Evolutionary conservation across 2,113 vertebrate species (phyloP).

Genomic region (Lampris megalopsis): DNA sequence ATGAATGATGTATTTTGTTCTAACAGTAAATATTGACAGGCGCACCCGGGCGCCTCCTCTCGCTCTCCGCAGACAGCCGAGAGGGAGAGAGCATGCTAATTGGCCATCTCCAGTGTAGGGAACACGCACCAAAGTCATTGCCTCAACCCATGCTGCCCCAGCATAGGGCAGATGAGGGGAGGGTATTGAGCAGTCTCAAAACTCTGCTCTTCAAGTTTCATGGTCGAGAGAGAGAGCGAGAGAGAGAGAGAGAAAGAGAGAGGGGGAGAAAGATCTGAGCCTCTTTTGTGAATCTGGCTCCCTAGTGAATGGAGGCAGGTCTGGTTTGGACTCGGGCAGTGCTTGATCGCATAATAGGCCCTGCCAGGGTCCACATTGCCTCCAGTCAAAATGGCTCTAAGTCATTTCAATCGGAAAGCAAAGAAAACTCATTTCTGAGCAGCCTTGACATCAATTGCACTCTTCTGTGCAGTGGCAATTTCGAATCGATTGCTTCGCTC

Average conservation of each 20-base stretch:
- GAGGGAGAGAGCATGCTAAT: conserved; percentile 69
- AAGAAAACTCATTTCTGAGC: conserved; percentile 78
- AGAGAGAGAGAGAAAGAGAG: not conserved
- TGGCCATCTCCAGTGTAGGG: conserved; percentile 58
- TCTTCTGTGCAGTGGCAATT: conserved; percentile 66
- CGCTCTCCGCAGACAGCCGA: conserved; percentile 50
- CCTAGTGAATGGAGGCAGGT: conserved; percentile 21
- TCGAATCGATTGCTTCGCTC: conserved; percentile 68
- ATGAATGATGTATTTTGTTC: conserved; percentile 79
- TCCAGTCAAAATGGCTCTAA: conserved; percentile 63
- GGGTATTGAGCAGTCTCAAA: not conserved
- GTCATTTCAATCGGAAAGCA: conserved; percentile 69
- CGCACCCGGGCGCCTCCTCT: conserved; percentile 51
- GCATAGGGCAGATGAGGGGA: conserved; percentile 29
- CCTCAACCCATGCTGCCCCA: conserved; percentile 29
- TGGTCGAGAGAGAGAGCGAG: too few relatives aligned
- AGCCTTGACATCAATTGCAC: conserved; percentile 77
- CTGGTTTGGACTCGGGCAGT: conserved; percentile 44
- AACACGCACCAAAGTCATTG: conserved; percentile 56
- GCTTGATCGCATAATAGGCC: conserved; percentile 43
- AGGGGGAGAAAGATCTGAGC: conserved; percentile 30
- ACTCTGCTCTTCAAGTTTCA: too few relatives aligned
- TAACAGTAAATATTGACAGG: conserved; percentile 83
- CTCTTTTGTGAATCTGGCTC: not conserved
- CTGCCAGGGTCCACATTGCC: conserved; percentile 55